phyloP scores from a whole-genome alignment of 2,797 vertebrate genomes.

The Sebastes goodei region DNA sequence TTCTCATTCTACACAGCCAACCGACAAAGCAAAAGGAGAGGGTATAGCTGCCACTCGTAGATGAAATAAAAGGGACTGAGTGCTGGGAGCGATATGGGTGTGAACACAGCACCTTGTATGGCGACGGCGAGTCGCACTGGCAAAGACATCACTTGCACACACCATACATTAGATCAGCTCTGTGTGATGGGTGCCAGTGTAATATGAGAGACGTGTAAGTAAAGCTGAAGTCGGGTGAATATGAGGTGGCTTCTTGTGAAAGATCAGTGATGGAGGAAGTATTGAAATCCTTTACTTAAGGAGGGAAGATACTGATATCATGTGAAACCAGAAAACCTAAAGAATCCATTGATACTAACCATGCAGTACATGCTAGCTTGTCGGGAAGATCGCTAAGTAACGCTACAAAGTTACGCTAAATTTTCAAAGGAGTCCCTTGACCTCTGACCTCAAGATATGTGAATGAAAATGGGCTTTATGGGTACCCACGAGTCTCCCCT shows the following conservation, averaged over 20 bases:
- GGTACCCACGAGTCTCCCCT: too few species aligned
- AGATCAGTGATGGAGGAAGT: not conserved
- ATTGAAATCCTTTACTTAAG: too few species aligned
- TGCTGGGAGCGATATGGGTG: conserved; percentile 46
- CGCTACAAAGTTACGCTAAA: too few species aligned
- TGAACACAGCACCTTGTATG: conserved; percentile 22
- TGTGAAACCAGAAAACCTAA: too few species aligned
- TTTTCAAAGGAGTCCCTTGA: too few species aligned
- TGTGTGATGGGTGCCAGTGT: conserved; percentile 20
- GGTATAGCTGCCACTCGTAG: conserved; percentile 40
- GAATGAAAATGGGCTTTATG: too few species aligned
- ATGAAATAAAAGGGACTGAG: conserved; percentile 32
- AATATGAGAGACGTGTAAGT: conserved; percentile 16
- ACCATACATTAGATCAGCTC: conserved; percentile 29
- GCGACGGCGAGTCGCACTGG: conserved; percentile 22
- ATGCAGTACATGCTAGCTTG: too few species aligned
- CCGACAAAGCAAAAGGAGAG: conserved; percentile 36
- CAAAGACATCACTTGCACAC: conserved; percentile 16
- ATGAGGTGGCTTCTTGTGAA: not conserved
- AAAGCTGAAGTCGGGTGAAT: not conserved
- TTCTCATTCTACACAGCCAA: conserved; percentile 26
- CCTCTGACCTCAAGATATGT: too few species aligned
- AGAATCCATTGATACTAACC: too few species aligned
- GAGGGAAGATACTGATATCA: not conserved
- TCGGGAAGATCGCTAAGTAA: too few species aligned